Base-by-base conservation (phyloP, 1,140 invertebrate genomes). In the Dolichoris vasculosae region DNA sequence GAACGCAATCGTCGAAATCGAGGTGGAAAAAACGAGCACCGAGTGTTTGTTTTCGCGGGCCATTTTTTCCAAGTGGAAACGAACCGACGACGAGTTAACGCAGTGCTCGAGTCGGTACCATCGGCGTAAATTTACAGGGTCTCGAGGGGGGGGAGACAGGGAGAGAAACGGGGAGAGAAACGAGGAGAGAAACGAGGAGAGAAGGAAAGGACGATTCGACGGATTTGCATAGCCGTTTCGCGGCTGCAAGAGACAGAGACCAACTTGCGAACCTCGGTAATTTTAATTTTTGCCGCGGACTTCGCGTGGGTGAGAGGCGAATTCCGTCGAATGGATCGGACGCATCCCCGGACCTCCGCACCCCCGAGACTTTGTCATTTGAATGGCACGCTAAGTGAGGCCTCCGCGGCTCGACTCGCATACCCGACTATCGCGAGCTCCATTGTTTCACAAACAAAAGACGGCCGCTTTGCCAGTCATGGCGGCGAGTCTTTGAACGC, bases 401-500 rank as follows among this genome's bases (percentile, higher is more conserved):
- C 83, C 55, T n/a, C 38, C 46, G 43, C 20, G 55, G 4, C 26
- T 6, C 40, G 43, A 17, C 69, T 40, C 67, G 69, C 69, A 43
- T n/a, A n/a, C n/a, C 73, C 30, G 48, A 23, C 81, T 75, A 75
- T 83, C 82, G 55, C 75, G 59, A 35, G 20, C 87, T 85, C 87
- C 87, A 89, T 90, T 90, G 89, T 90, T 89, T 90, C 88, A 87
- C 88, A 88, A 88, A 90, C 89, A 90, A 90, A 88, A 89, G 88
- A 88, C 86, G 83, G 83, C 80, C 82, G 87, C 86, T 88, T 88
- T 88, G 88, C 88, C 89, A 92, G 92, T 93, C 92, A 93, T 92
- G 92, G 92, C 92, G 92, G 92, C 90, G 88, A 87, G 86, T 90
- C 92, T 93, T 93, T 93, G 91, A 92, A 91, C 91, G 91, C 90